Evolutionary conservation across 1,140 invertebrate genomes (phyloP).

Genomic region (Achatina immaculata): DNA sequence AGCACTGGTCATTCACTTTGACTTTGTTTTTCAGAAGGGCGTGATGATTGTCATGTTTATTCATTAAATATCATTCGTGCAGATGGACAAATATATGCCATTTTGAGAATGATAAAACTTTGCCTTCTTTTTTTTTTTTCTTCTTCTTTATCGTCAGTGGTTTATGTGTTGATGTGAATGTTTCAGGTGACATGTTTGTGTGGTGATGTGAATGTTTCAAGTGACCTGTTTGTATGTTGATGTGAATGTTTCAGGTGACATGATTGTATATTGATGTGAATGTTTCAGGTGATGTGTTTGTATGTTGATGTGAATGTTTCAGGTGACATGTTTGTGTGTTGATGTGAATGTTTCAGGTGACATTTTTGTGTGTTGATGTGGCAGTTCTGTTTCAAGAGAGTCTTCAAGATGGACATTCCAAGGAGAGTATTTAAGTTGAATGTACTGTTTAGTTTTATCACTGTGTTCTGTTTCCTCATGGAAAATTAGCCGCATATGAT

Average conservation of each 20-base stretch:
- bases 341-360: too few species aligned
- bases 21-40: neutral
- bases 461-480: too few species aligned
- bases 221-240: too few species aligned
- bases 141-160: neutral
- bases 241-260: neutral
- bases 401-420: neutral
- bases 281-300: neutral
- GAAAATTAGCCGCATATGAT: too few species aligned
- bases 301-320: neutral
- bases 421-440: neutral
- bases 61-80: conserved; percentile 2
- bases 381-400: neutral
- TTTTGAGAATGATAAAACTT: conserved; percentile 15
- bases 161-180: neutral
- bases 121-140: neutral
- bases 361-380: neutral
- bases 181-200: neutral
- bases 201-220: neutral
- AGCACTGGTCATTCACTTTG: neutral
- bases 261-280: neutral
- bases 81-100: conserved; percentile 22
- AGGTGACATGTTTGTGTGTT: too few species aligned
- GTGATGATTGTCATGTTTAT: neutral
- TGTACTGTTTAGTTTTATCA: neutral